Percentiles rank a stretch among this genome's conserved stretches.
Conservation (phyloP, 2,113 vertebrate genomes). For the Buteo buteo region DNA sequence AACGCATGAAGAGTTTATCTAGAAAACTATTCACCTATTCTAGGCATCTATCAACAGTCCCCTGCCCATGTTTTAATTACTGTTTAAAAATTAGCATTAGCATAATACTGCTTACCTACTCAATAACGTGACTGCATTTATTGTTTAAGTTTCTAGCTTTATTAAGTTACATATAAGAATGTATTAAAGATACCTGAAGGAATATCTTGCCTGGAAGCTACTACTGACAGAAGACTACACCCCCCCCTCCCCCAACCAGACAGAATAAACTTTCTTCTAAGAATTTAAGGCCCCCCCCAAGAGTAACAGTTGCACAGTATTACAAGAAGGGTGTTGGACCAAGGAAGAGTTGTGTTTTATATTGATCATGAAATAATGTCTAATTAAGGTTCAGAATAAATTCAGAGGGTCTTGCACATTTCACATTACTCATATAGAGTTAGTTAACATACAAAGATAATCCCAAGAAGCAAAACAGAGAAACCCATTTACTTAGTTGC, state of each 20-base stretch:
- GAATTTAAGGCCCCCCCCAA: neutral
- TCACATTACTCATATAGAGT: neutral
- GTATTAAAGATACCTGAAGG: neutral
- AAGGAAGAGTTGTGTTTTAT: neutral
- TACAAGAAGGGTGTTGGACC: neutral
- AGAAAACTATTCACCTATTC: neutral
- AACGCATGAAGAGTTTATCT: neutral
- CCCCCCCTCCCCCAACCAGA: rapidly evolving
- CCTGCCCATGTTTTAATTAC: neutral
- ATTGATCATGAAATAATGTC: neutral
- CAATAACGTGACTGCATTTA: neutral
- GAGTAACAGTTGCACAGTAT: neutral
- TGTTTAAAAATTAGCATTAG: neutral
- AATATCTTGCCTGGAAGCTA: neutral
- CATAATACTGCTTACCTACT: neutral
- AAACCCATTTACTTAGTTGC: neutral
- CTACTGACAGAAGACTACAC: neutral
- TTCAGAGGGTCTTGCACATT: neutral
- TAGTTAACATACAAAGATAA: neutral
- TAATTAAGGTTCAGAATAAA: neutral
- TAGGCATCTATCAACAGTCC: neutral
- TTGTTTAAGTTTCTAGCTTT: neutral
- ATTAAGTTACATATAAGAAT: neutral
- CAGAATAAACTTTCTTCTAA: neutral
- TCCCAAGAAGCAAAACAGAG: neutral